Evolutionary conservation across 2,797 vertebrate genomes (phyloP).

Genomic region (Botia almorhae): DNA sequence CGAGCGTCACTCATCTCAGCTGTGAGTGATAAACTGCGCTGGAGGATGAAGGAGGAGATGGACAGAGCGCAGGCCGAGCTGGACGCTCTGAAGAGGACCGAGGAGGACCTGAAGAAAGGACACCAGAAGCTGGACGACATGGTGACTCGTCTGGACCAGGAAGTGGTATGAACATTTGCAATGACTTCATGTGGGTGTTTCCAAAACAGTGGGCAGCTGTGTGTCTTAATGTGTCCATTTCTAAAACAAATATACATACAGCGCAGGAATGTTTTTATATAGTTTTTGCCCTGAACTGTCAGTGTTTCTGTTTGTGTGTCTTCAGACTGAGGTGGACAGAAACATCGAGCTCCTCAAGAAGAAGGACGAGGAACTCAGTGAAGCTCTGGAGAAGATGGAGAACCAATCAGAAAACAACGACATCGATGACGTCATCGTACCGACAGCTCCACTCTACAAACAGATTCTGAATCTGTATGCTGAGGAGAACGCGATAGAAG

Average conservation of each 20-base stretch:
- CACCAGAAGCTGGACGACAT: conserved; percentile 98
- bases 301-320: conserved; percentile 5
- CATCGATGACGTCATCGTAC: conserved; percentile 97
- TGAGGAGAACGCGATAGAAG: conserved; percentile 98
- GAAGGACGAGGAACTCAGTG: conserved; percentile 96
- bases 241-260: too few relatives aligned
- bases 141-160: conserved; percentile 94
- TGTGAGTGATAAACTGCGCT: conserved; percentile 95
- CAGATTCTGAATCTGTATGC: conserved; percentile 98
- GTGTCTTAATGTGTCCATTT: too few relatives aligned
- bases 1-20: conserved; percentile 96
- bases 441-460: conserved; percentile 96
- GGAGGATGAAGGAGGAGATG: conserved; percentile 99
- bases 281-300: too few relatives aligned
- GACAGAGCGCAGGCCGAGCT: conserved; percentile 96
- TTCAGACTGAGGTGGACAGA: conserved; percentile 92
- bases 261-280: background rate
- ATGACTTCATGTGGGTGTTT: background rate
- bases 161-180: conserved; percentile 87
- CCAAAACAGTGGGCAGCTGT: too few relatives aligned
- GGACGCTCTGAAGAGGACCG: conserved; percentile 94
- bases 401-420: conserved; percentile 98
- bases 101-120: conserved; percentile 97
- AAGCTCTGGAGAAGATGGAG: conserved; percentile 98
- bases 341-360: conserved; percentile 96